Conservation (phyloP, 2,113 vertebrate species). For the Passerina amoena region DNA sequence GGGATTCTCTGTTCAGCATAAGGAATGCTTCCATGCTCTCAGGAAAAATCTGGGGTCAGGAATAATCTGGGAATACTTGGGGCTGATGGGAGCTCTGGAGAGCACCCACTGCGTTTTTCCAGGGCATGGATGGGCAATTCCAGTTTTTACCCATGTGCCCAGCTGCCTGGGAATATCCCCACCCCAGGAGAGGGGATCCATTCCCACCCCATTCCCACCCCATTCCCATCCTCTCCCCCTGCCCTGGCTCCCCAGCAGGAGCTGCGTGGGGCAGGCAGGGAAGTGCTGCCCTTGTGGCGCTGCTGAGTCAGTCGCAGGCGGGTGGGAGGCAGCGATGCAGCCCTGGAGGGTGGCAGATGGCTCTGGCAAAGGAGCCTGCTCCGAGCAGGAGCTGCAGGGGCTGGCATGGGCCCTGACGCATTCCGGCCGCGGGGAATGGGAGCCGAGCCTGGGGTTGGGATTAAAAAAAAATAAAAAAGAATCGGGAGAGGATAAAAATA, state of each 20-base stretch:
- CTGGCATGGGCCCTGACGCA: not conserved
- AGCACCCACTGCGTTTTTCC: accelerated
- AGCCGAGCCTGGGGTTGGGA: accelerated
- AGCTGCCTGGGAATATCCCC: not conserved
- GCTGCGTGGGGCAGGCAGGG: not conserved
- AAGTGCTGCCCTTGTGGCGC: not conserved
- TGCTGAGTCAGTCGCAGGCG: not conserved
- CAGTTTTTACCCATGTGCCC: accelerated
- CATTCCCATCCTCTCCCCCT: not conserved
- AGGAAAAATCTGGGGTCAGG: not conserved
- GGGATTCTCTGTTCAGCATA: not conserved
- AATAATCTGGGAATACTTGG: not conserved
- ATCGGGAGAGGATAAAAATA: not conserved
- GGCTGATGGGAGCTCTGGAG: not conserved
- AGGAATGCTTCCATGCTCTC: not conserved
- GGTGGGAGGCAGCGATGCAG: not conserved
- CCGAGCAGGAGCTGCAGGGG: not conserved
- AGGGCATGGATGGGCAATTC: accelerated
- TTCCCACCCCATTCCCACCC: accelerated
- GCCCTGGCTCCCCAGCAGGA: not conserved
- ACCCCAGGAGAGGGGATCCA: accelerated
- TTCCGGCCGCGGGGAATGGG: not conserved
- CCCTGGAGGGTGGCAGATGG: conserved; percentile 12
- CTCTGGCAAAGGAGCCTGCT: not conserved
- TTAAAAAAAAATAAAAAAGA: no score